Base-by-base conservation (phyloP, 2,888 invertebrate species). In the Ganaspis brasiliensis region DNA sequence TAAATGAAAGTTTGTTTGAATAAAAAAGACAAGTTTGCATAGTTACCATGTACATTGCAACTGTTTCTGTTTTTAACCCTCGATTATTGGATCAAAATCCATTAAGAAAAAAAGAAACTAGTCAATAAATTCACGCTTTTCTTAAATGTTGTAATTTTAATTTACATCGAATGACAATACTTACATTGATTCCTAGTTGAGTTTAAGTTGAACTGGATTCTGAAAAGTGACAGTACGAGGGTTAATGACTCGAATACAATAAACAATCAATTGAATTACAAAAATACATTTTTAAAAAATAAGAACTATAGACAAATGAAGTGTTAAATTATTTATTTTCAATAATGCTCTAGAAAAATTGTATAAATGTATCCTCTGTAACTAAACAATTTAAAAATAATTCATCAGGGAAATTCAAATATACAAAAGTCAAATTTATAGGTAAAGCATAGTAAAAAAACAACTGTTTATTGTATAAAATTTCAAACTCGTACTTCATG, bases 1-100 rank as follows among this genome's bases (percentile, higher is more conserved):
- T 26, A 55, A 55, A 55, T 72, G 55, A 72, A 72, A 10, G 9
- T 67, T 67, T 24, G 37, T 67, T 67, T 67, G 3, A 45, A 67
- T 45, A 45, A 67, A 67, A 37, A 40, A 24, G 24, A 63, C 35
- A 12, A 37, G 40, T 45, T 67, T 67, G 45, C 67, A 45, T 67
- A 14, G 45, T 26, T 31, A 35, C 31, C 31, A 45, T 67, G 24
- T 45, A 67, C 14, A 45, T 67, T 24, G 10, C 45, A 45, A 45
- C n/a, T 59, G 10, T 56, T 56, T 12, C n/a, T 9, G 24, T 45
- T 67, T 45, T 67, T 45, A 45, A 67, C 40, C 45, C 67, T 67
- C 5, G 26, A 40, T 21, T 63, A 40, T 63, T 63, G 37, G 37
- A 63, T 40, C 19, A 14, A 61, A 35, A 10, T 35, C 52, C 49